phyloP scores from a whole-genome alignment of 2,888 invertebrate genomes.

The Athalia cordata region DNA sequence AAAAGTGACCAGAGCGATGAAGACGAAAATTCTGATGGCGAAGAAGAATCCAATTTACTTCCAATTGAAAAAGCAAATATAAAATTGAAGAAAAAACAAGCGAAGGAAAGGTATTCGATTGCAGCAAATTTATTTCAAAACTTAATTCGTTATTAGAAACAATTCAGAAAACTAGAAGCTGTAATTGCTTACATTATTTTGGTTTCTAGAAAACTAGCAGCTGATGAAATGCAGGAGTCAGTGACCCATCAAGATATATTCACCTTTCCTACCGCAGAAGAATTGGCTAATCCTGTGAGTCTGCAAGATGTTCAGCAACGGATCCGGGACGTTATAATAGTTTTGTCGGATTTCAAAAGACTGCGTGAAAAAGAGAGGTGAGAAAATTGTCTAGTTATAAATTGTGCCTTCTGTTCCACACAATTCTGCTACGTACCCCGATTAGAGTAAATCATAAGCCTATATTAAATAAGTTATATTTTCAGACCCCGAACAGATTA shows the following conservation, averaged over 20 bases:
- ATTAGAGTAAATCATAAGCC: neutral
- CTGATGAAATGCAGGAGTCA: constrained; percentile 89
- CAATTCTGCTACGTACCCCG: neutral
- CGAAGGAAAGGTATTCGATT: constrained; percentile 76
- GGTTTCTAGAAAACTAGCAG: constrained; percentile 79
- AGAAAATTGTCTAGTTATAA: constrained; percentile 67
- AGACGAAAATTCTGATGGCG: constrained; percentile 66
- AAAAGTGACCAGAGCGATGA: constrained; percentile 70
- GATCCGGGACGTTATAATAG: constrained; percentile 89
- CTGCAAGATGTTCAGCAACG: constrained; percentile 91
- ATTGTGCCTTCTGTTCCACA: constrained; percentile 17
- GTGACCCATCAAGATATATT: constrained; percentile 86
- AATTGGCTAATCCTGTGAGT: constrained; percentile 82
- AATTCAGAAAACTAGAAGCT: constrained; percentile 5
- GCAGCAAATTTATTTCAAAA: constrained; percentile 9
- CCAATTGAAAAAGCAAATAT: constrained; percentile 91
- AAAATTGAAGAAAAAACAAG: constrained; percentile 84
- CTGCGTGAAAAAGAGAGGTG: constrained; percentile 78
- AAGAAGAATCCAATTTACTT: constrained; percentile 74
- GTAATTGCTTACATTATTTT: constrained; percentile 37
- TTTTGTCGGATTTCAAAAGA: constrained; percentile 86
- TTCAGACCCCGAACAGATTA: constrained; percentile 87
- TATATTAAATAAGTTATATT: constrained; percentile 10
- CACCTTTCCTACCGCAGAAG: constrained; percentile 86
- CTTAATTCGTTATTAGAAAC: neutral